Evolutionary conservation across 2,797 vertebrate species (phyloP).

Genomic region (Acanthiza pusilla): DNA sequence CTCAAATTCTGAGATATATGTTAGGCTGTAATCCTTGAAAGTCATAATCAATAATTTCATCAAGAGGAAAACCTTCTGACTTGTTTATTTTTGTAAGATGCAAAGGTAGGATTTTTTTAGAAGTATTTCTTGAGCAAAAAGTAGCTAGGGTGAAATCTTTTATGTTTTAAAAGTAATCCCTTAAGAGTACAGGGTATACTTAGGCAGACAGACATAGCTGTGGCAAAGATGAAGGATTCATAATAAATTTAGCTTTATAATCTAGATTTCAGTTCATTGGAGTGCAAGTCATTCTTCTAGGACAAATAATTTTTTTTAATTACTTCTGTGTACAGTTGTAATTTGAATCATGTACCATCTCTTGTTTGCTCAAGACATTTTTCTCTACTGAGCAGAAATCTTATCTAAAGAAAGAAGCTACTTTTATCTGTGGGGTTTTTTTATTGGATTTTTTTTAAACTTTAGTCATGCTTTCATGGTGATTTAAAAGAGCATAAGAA

Average conservation of each 20-base stretch:
- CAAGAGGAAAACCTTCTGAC: background rate
- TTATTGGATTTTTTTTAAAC: background rate
- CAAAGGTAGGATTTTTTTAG: background rate
- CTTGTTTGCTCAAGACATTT: background rate
- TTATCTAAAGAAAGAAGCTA: conserved; percentile 8
- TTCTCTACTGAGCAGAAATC: background rate
- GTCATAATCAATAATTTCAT: background rate
- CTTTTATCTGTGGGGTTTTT: background rate
- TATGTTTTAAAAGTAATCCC: background rate
- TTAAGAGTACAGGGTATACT: background rate
- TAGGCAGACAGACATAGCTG: background rate
- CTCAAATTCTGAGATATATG: background rate
- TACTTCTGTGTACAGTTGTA: background rate
- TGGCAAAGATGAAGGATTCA: background rate
- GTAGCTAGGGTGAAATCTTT: background rate
- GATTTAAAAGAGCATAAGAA: conserved; percentile 69
- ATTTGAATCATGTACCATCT: background rate
- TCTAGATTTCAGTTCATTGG: background rate
- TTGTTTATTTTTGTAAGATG: background rate
- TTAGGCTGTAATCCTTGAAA: background rate
- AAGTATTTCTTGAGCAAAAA: background rate
- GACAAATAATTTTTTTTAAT: background rate
- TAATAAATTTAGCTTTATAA: background rate
- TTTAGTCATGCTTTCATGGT: conserved; percentile 30
- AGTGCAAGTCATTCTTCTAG: background rate